Evolutionary conservation across 2,888 invertebrate genomes (phyloP), one percentile per base, ranked within the genome.

Genomic region (Thereva unica): DNA sequence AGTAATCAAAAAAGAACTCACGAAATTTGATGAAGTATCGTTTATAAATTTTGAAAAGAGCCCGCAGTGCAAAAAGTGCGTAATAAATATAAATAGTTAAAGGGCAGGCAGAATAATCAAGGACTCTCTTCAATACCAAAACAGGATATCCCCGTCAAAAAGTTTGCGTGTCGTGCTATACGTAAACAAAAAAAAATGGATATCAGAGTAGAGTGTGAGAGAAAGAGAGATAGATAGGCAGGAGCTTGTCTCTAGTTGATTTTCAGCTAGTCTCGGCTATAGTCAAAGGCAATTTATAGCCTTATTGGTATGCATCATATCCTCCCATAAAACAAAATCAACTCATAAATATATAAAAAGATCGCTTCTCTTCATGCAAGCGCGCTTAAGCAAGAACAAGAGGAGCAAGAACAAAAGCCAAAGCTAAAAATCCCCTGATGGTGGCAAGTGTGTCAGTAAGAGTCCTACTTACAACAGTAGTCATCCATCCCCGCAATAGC

Each of bases 271-370:
- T 61, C 61, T 50, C 41, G 10, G 61, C 40, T 40, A 61, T 41
- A 61, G 61, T 40, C 40, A 12, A 50, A 61, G 37, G 50, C 69
- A 69, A 69, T 69, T 69, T 67, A 69, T 67, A 68, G 63, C 69
- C 69, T 69, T 64, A 69, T 69, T 69, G 66, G 67, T 69, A 69
- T 69, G 69, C 69, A 69, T 66, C 66, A 66, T 66, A 64, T 66
- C 64, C 64, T 64, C 40, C 50, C 50, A 61, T 61, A 49, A 61
- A 54, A 66, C 59, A 64, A 66, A 69, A 69, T 69, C 69, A 64
- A 69, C 67, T 66, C 67, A 69, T 69, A 67, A 69, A 69, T 69
- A 67, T 67, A 66, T 69, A 67, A 69, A 57, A 56, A 67, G 66
- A 61, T 68, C 65, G 66, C 68, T 66, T 45, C 57, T 23, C 23